Evolutionary conservation across 2,113 vertebrate species (phyloP).

Genomic region (Orcinus orca): DNA sequence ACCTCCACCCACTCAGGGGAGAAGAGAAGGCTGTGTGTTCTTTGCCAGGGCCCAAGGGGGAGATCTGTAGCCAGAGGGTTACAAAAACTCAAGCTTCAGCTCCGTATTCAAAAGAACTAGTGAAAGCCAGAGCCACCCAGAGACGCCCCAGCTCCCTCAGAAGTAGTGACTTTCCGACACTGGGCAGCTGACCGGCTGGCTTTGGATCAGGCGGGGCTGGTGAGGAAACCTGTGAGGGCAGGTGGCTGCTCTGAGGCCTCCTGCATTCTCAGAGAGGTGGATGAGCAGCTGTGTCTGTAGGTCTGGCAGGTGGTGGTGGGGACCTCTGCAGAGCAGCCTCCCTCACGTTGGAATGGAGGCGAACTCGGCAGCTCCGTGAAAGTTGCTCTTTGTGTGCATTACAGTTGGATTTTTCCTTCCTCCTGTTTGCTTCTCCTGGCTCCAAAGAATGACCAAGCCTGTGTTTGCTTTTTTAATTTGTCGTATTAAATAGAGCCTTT

Average conservation of each 20-base stretch:
- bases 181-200: not conserved
- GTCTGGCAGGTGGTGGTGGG: not conserved
- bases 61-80: not conserved
- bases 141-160: not conserved
- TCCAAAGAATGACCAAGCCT: slow-evolving; percentile 59
- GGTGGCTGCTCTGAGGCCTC: not conserved
- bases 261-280: not conserved
- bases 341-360: not conserved
- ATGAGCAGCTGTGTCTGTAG: not conserved
- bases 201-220: not conserved
- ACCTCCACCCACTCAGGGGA: not conserved
- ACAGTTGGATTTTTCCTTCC: not conserved
- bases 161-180: not conserved
- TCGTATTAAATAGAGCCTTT: slow-evolving; percentile 75
- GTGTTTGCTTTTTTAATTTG: slow-evolving; percentile 78
- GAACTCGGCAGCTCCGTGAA: not conserved
- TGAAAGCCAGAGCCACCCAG: not conserved
- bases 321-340: not conserved
- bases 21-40: not conserved
- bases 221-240: not conserved
- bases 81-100: not conserved
- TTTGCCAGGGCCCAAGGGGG: not conserved
- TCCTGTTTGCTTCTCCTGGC: slow-evolving; percentile 44
- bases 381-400: not conserved
- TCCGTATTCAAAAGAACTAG: not conserved